Conservation (phyloP, 2,888 invertebrate species). For the Druceiella hillmani region DNA sequence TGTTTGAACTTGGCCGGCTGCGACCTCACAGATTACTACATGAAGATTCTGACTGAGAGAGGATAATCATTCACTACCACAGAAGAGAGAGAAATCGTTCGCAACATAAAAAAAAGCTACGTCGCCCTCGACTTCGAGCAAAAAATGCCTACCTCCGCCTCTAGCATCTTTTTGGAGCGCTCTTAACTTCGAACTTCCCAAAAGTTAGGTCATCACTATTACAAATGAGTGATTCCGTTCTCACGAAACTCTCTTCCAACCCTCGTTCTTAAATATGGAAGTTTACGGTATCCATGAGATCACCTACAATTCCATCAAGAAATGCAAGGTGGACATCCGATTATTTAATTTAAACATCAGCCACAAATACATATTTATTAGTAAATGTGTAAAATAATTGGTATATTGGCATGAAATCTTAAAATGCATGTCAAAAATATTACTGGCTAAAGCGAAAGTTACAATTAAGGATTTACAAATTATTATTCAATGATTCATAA, state of each 20-base stretch:
- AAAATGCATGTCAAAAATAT: too few species aligned
- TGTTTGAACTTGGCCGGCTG: slow-evolving; percentile 79
- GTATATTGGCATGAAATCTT: too few species aligned
- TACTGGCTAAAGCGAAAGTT: too few species aligned
- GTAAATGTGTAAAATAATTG: too few species aligned
- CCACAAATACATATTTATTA: too few species aligned
- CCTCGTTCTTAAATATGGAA: slow-evolving; percentile 73
- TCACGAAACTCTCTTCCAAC: slow-evolving; percentile 80
- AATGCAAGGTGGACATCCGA: slow-evolving; percentile 84
- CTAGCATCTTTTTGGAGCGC: slow-evolving; percentile 77
- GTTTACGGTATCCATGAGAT: slow-evolving; percentile 73
- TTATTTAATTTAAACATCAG: background rate
- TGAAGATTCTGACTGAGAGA: slow-evolving; percentile 78
- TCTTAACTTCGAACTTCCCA: slow-evolving; percentile 81
- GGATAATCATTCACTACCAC: slow-evolving; percentile 77
- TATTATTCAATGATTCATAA: too few species aligned
- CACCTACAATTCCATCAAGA: slow-evolving; percentile 86
- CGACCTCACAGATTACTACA: slow-evolving; percentile 76
- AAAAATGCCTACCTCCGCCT: slow-evolving; percentile 79
- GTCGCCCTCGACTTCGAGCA: slow-evolving; percentile 76
- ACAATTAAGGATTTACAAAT: too few species aligned
- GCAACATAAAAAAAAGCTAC: slow-evolving; percentile 83
- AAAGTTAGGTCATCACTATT: slow-evolving; percentile 76
- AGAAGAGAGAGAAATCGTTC: slow-evolving; percentile 78
- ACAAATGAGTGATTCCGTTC: slow-evolving; percentile 82